Conservation (phyloP, 2,797 vertebrate species). For the Amphiprion clarkii region DNA sequence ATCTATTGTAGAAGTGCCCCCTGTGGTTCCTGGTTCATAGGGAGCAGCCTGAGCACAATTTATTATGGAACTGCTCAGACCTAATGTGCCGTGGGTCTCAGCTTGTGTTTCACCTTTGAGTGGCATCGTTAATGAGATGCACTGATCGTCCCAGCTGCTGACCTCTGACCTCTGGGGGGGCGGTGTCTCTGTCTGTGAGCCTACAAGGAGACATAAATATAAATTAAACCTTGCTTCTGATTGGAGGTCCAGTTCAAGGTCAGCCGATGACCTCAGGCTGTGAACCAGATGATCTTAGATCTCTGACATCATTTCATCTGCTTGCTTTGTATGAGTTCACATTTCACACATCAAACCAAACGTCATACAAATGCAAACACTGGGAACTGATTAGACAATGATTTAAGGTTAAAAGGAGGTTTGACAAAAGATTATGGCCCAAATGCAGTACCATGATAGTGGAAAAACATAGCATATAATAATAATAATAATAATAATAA, state of each 20-base stretch:
- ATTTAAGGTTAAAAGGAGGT: neutral
- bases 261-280: neutral
- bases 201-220: conserved; percentile 9
- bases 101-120: conserved; percentile 5
- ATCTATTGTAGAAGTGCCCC: no score
- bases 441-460: no score
- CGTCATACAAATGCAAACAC: neutral
- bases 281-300: neutral
- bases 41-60: no score
- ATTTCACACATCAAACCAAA: conserved; percentile 1
- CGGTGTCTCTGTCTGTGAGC: neutral
- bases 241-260: conserved; percentile 13
- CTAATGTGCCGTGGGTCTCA: conserved; percentile 15
- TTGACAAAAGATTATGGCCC: neutral
- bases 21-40: no score
- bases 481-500: no score
- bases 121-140: conserved; percentile 7
- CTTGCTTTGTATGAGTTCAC: no score
- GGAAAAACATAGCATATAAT: no score
- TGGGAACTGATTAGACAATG: no score
- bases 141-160: conserved; percentile 27
- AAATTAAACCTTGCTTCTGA: conserved; percentile 9
- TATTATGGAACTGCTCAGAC: neutral
- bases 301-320: neutral
- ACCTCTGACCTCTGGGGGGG: conserved; percentile 23